These are phyloP conservation scores for Rhinichthys klamathensis DNA, from an alignment of 2,113 vertebrate species.

Conservation along the genomic window DNA sequence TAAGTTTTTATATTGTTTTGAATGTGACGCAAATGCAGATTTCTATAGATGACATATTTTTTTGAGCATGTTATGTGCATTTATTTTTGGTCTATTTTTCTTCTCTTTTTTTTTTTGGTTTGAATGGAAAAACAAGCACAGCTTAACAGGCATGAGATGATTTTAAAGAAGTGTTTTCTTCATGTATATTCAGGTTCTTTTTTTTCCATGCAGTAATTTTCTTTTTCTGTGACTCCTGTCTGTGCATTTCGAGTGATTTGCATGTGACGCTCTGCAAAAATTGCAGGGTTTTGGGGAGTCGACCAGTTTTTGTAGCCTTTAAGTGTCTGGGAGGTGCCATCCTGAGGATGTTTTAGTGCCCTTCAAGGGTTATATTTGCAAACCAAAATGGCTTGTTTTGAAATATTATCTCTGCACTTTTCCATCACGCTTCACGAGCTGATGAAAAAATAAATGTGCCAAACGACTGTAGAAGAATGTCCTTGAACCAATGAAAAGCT, in stretches of 20 bases:
- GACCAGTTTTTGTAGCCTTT: conserved; percentile 63
- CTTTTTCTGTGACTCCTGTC: conserved; percentile 58
- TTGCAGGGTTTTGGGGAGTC: conserved; percentile 41
- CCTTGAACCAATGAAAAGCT: conserved; percentile 62
- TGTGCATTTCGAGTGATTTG: conserved; percentile 60
- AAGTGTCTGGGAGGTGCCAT: conserved; percentile 60
- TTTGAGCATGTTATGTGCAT: conserved; percentile 53
- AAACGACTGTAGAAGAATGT: conserved; percentile 69
- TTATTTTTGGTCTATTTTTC: conserved; percentile 21
- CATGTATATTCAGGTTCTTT: conserved; percentile 62
- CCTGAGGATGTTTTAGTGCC: conserved; percentile 66
- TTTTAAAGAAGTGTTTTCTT: conserved; percentile 44
- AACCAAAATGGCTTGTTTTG: conserved; percentile 71
- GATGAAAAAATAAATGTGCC: conserved; percentile 74
- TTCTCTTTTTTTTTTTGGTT: conserved; percentile 20
- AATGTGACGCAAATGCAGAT: conserved; percentile 62
- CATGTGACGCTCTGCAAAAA: conserved; percentile 40
- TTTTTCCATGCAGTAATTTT: conserved; percentile 63
- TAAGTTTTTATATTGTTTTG: conserved; percentile 56
- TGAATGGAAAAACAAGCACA: conserved; percentile 53
- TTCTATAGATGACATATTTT: conserved; percentile 58
- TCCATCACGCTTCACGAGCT: conserved; percentile 63
- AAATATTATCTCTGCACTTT: conserved; percentile 69
- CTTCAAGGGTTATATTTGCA: conserved; percentile 72
- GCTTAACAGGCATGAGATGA: conserved; percentile 42